phyloP scores from a whole-genome alignment of 2,113 vertebrate genomes.

The Thamnaconus septentrionalis region DNA sequence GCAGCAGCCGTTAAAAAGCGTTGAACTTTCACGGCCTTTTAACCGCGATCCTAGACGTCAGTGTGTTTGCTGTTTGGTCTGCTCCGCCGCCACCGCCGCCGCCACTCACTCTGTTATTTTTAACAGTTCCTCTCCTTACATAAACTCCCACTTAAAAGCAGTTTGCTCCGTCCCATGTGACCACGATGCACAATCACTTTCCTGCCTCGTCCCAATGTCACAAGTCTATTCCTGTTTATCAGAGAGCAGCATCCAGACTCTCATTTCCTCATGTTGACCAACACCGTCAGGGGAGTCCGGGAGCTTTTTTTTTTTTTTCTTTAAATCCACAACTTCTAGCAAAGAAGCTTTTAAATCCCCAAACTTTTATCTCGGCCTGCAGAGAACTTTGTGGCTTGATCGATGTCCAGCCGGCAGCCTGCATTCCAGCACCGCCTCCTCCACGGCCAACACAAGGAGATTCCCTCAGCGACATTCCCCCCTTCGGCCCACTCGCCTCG shows the following conservation, averaged over 20 bases:
- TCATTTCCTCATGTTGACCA: constrained; percentile 1
- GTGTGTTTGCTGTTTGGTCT: too few relatives aligned
- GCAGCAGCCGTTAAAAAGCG: too few relatives aligned
- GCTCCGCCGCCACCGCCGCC: too few relatives aligned
- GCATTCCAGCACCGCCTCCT: constrained; percentile 49
- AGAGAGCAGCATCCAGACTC: background rate
- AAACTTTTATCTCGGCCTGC: constrained; percentile 35
- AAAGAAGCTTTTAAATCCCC: constrained; percentile 27
- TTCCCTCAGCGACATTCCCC: constrained; percentile 30
- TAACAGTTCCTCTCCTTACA: too few relatives aligned
- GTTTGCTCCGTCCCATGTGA: too few relatives aligned
- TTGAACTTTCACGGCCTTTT: too few relatives aligned
- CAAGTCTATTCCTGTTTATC: constrained; percentile 1
- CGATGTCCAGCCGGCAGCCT: constrained; percentile 33
- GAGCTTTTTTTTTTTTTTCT: background rate
- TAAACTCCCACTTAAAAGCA: too few relatives aligned
- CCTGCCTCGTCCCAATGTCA: too few relatives aligned
- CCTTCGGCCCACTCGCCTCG: constrained; percentile 30
- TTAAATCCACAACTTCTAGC: background rate
- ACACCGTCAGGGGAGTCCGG: background rate
- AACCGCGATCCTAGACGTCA: too few relatives aligned
- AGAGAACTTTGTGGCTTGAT: constrained; percentile 28
- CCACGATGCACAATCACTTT: too few relatives aligned
- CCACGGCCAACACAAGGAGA: constrained; percentile 47
- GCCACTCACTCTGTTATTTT: too few relatives aligned